phyloP scores from a whole-genome alignment of 2,797 vertebrate genomes.

The Adrianichthys oophorus region DNA sequence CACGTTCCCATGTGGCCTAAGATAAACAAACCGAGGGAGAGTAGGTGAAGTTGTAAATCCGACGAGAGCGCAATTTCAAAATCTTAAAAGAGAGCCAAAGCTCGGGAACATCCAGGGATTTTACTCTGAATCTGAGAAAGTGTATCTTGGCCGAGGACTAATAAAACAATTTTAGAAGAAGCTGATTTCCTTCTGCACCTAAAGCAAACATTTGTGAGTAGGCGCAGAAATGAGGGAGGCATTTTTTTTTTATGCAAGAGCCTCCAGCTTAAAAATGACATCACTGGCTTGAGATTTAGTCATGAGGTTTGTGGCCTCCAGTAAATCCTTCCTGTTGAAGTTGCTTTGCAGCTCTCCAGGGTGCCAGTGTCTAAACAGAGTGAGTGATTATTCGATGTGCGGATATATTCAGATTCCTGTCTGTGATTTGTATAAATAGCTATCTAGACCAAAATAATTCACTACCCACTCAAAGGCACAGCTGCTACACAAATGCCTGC shows the following conservation, averaged over 20 bases:
- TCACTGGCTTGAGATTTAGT: slow-evolving; percentile 29
- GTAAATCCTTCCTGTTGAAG: slow-evolving; percentile 40
- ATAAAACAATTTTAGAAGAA: slow-evolving; percentile 23
- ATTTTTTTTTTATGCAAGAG: slow-evolving; percentile 18
- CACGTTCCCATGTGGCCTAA: slow-evolving; percentile 28
- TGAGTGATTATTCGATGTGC: slow-evolving; percentile 44
- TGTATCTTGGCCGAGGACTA: slow-evolving; percentile 21
- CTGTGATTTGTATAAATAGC: slow-evolving; percentile 32
- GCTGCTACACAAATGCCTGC: background rate
- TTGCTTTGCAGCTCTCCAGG: slow-evolving; percentile 30
- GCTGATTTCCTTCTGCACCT: slow-evolving; percentile 28
- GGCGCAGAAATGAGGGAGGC: slow-evolving; percentile 29
- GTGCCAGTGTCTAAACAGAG: slow-evolving; percentile 34
- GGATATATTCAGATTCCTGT: slow-evolving; percentile 34
- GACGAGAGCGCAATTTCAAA: slow-evolving; percentile 24
- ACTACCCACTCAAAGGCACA: slow-evolving; percentile 14
- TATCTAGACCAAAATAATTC: slow-evolving; percentile 38
- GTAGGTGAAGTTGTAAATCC: slow-evolving; percentile 38
- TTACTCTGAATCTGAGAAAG: slow-evolving; percentile 11
- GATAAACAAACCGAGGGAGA: slow-evolving; percentile 21
- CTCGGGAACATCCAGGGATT: slow-evolving; percentile 10
- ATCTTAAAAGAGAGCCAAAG: slow-evolving; percentile 22
- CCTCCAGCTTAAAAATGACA: slow-evolving; percentile 37
- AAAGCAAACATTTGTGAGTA: slow-evolving; percentile 39
- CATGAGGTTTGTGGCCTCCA: slow-evolving; percentile 20